These are phyloP conservation scores for Drosophila dunni DNA, from an alignment of 1,140 invertebrate genomes.

Conservation along the genomic window DNA sequence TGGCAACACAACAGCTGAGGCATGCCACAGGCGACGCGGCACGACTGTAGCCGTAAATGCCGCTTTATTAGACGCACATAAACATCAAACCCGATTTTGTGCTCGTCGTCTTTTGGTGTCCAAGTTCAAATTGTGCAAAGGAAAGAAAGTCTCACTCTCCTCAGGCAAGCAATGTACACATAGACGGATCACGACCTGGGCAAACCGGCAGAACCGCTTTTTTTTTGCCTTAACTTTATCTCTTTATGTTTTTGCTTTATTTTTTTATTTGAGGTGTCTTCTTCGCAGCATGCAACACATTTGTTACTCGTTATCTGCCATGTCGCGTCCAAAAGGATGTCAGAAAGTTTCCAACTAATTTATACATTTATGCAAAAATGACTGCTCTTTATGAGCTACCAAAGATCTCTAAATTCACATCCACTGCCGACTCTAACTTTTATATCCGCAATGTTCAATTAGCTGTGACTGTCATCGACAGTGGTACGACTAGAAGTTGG, in stretches of 20 bases:
- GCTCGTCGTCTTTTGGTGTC: slow-evolving; percentile 60
- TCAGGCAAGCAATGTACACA: slow-evolving; percentile 18
- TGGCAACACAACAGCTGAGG: slow-evolving; percentile 10
- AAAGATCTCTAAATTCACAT: background rate
- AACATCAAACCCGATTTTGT: slow-evolving; percentile 67
- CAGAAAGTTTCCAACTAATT: background rate
- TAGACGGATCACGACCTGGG: slow-evolving; percentile 70
- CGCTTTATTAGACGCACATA: slow-evolving; percentile 69
- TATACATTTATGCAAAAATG: slow-evolving; percentile 34
- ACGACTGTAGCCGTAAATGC: slow-evolving; percentile 49
- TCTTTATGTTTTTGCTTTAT: slow-evolving; percentile 33
- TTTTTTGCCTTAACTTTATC: slow-evolving; percentile 52
- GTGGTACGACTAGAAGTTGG: slow-evolving; percentile 30
- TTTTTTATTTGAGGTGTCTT: slow-evolving; percentile 41
- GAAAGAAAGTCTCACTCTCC: slow-evolving; percentile 71
- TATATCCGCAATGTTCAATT: slow-evolving; percentile 28
- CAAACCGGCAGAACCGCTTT: slow-evolving; percentile 80
- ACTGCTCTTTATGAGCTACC: slow-evolving; percentile 18
- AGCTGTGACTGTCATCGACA: slow-evolving; percentile 16
- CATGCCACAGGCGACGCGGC: slow-evolving; percentile 19
- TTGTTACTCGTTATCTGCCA: slow-evolving; percentile 8
- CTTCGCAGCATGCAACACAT: slow-evolving; percentile 33
- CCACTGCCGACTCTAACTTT: background rate
- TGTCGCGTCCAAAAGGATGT: slow-evolving; percentile 22
- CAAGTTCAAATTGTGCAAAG: slow-evolving; percentile 81